phyloP scores from a whole-genome alignment of 1,140 invertebrate genomes.

The Panonychus citri region DNA sequence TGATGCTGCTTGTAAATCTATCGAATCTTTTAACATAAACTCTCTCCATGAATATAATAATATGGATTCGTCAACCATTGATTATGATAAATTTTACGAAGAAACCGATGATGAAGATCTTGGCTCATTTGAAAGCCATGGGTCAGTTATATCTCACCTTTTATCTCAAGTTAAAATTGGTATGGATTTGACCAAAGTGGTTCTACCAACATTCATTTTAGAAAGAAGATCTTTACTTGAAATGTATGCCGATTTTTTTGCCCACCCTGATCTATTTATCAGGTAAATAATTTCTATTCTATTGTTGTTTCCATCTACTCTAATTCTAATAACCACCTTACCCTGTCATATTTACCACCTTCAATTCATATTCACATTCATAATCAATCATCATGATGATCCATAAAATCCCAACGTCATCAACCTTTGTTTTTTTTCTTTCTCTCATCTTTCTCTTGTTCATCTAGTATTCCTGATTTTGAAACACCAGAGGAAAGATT shows the following conservation, averaged over 20 bases:
- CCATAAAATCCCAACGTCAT: no score
- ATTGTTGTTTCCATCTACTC: not conserved
- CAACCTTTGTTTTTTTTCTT: not conserved
- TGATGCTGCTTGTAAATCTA: not conserved
- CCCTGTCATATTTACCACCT: no score
- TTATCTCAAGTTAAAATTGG: constrained; percentile 70
- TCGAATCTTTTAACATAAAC: not conserved
- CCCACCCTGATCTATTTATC: constrained; percentile 83
- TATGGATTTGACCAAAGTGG: constrained; percentile 95
- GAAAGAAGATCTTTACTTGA: constrained; percentile 81
- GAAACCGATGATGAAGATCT: constrained; percentile 58
- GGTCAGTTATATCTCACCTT: constrained; percentile 77
- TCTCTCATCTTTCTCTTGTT: not conserved
- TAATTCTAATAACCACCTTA: no score
- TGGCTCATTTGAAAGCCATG: constrained; percentile 71
- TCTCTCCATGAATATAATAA: not conserved
- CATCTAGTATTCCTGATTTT: constrained; percentile 51
- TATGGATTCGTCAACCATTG: not conserved
- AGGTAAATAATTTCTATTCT: constrained; percentile 35
- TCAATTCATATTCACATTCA: no score
- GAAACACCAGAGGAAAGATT: constrained; percentile 63
- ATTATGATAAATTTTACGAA: constrained; percentile 45
- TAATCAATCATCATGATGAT: no score
- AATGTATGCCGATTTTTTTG: constrained; percentile 96
- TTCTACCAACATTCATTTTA: constrained; percentile 83